Evolutionary conservation across 2,888 invertebrate genomes (phyloP).

Genomic region (Gonocerus acuteangulatus): DNA sequence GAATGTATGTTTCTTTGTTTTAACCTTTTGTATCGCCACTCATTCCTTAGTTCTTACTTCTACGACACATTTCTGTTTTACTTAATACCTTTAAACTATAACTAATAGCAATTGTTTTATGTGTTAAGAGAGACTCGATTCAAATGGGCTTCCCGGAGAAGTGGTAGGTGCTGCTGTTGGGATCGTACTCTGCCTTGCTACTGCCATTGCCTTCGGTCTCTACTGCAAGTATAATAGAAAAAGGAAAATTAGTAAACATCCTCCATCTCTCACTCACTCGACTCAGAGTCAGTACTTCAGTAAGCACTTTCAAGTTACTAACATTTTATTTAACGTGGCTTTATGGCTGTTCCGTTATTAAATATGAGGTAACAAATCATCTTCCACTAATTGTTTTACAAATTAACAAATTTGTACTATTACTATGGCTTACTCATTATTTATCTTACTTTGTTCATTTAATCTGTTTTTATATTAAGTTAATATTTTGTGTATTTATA

Average conservation of each 20-base stretch:
- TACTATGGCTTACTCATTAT: too few species aligned
- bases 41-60: too few species aligned
- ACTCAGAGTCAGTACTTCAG: slow-evolving; percentile 30
- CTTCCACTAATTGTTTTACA: too few species aligned
- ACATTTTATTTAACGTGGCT: background rate
- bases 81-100: too few species aligned
- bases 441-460: too few species aligned
- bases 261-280: slow-evolving; percentile 33
- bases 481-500: too few species aligned
- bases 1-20: too few species aligned
- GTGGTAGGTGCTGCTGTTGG: slow-evolving; percentile 32
- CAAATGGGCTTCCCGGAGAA: slow-evolving; percentile 30
- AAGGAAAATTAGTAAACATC: slow-evolving; percentile 27
- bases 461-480: too few species aligned
- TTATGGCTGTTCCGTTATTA: background rate
- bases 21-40: too few species aligned
- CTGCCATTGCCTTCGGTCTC: slow-evolving; percentile 28
- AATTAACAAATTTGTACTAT: too few species aligned
- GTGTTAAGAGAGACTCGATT: slow-evolving; percentile 21
- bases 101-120: background rate
- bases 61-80: too few species aligned
- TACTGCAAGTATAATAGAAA: slow-evolving; percentile 28
- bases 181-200: slow-evolving; percentile 27
- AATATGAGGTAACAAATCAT: background rate
- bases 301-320: slow-evolving; percentile 9